Base-by-base conservation (phyloP, 2,113 vertebrate species). In the Mesocricetus auratus region DNA sequence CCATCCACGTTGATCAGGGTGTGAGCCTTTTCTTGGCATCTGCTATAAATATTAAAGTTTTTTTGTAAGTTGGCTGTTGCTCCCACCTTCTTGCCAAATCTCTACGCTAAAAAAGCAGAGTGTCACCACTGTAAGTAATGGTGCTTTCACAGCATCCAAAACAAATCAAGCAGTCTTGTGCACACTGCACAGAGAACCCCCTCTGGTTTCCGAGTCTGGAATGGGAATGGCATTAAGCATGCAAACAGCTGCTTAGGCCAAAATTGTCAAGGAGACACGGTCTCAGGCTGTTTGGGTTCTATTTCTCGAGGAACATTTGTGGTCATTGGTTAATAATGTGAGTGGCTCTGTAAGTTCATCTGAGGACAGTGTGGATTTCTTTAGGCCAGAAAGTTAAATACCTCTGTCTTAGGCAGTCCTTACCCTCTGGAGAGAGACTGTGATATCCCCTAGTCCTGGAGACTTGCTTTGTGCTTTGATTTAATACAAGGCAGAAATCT, bases 291-390 rank as follows among this genome's bases (percentile, higher is more conserved):
- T 71, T 94, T 95, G 94, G 95, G 86, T 81, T 96, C 96, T 77
- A n/a, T 83, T 97, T 98, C 96, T 96, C 89, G 78, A 90, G 97
- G 98, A 97, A 86, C 47, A 74, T 94, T 83, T 95, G 66, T 94
- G 98, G 89, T 94, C 92, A 47, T 47, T 81, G 82, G 93, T 98
- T 95, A 95, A 95, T 93, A 97, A 98, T 96, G 96, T 95, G 96
- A 95, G 95, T 97, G 96, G 92, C 86, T 95, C 90, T 79, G 68
- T 95, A 97, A 97, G 98, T 97, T 97, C 97, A 97, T 95, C 74
- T 94, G 86, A 96, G 94, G 98, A 97, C 98, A 97, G 26, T 90
- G 89, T 96, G 95, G 92, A 92, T 31, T 95, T 96, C 89, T 95
- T 97, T 60, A 0, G 22, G 93, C 90, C 64, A 31, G 95, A 98